Evolutionary conservation across 2,888 invertebrate species (phyloP).

Genomic region (Scaptomyza tumidula): DNA sequence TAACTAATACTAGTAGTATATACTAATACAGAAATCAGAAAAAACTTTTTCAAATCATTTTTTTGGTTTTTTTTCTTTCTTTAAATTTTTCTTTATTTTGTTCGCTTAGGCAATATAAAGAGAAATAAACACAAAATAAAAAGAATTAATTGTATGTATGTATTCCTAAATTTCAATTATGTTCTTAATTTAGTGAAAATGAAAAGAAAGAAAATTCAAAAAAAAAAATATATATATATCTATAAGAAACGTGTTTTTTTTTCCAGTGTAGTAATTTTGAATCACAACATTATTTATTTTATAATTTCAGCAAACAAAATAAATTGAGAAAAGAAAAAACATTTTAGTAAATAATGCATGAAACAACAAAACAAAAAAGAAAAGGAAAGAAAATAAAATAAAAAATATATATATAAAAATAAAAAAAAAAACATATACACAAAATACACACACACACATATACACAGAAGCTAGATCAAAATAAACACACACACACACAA

Average conservation of each 20-base stretch:
- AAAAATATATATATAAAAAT: constrained; percentile 32
- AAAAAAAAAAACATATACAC: constrained; percentile 8
- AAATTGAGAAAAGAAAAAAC: constrained; percentile 4
- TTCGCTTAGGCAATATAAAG: too few species aligned
- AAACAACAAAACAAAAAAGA: background rate
- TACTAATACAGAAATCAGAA: constrained; percentile 1
- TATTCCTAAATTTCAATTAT: constrained; percentile 42
- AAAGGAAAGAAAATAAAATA: constrained; percentile 11
- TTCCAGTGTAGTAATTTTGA: constrained; percentile 18
- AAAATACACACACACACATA: constrained; percentile 17
- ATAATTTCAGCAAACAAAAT: constrained; percentile 26
- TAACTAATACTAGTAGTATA: constrained; percentile 5
- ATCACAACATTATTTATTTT: constrained; percentile 21
- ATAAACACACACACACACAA: constrained; percentile 17
- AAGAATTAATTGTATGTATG: constrained; percentile 44
- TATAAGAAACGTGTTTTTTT: background rate
- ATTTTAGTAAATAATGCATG: constrained; percentile 62
- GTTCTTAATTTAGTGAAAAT: constrained; percentile 15
- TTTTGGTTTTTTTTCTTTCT: constrained; percentile 29
- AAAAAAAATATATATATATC: too few species aligned
- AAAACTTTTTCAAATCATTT: background rate
- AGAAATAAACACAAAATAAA: background rate
- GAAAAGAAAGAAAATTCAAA: background rate
- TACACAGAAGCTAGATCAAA: constrained; percentile 16
- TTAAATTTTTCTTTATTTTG: too few species aligned